A percentile compares a stretch with the other conserved stretches of the same genome.
These are phyloP conservation scores for Abrostola tripartita DNA, from an alignment of 2,888 invertebrate species.

Conservation along the genomic window DNA sequence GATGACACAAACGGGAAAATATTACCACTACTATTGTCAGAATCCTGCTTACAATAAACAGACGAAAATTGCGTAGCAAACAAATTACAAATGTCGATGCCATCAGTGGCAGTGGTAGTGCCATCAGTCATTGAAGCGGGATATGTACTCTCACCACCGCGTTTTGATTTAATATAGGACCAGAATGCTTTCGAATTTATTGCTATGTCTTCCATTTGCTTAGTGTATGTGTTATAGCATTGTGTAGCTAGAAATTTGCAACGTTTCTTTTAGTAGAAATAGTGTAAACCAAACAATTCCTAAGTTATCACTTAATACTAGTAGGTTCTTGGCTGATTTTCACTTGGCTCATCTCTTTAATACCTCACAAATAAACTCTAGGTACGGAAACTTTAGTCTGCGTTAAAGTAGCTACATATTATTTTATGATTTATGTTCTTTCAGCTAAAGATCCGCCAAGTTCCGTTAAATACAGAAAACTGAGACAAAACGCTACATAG, in stretches of 20 bases:
- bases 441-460: background rate
- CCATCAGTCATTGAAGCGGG: constrained; percentile 1
- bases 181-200: background rate
- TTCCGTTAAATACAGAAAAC: background rate
- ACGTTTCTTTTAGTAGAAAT: too few species aligned
- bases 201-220: background rate
- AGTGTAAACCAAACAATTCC: too few species aligned
- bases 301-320: too few species aligned
- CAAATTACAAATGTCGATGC: background rate
- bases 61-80: background rate
- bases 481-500: background rate
- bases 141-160: background rate
- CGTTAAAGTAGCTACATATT: too few species aligned
- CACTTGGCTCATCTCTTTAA: too few species aligned
- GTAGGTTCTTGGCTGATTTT: too few species aligned
- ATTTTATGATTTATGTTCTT: too few species aligned
- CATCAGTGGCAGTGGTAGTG: background rate
- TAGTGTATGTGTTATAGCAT: background rate
- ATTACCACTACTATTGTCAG: too few species aligned
- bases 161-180: background rate
- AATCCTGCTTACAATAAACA: background rate
- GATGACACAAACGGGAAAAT: too few species aligned
- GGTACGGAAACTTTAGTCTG: too few species aligned
- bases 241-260: too few species aligned
- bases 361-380: too few species aligned